Percentiles rank a stretch among this genome's conserved stretches.
Evolutionary conservation across 2,797 vertebrate species (phyloP).

Genomic region (Neomorphus geoffroyi): DNA sequence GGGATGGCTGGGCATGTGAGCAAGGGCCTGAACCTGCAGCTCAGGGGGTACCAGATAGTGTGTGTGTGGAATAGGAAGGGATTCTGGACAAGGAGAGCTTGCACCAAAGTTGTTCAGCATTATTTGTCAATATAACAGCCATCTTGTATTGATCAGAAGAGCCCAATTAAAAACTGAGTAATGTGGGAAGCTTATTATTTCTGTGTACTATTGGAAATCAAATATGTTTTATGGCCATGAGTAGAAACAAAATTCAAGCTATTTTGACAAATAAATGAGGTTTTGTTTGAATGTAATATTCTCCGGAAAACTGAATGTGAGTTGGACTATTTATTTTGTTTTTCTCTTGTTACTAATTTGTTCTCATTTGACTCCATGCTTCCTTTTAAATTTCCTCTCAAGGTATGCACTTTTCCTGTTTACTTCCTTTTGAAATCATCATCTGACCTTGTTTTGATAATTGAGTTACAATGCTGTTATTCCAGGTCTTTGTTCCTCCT

Average conservation of each 20-base stretch:
- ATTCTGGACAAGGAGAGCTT: not conserved
- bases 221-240: not conserved
- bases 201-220: not conserved
- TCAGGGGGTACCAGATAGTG: rapidly evolving
- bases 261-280: not conserved
- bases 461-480: not conserved
- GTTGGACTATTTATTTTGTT: conserved; percentile 32
- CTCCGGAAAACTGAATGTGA: conserved; percentile 36
- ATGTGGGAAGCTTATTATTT: not conserved
- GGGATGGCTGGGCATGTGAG: not conserved
- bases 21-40: not conserved
- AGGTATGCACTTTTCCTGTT: conserved; percentile 66
- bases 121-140: not conserved
- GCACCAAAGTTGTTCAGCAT: not conserved
- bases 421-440: conserved; percentile 49
- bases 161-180: not conserved
- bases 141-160: rapidly evolving
- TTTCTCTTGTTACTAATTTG: conserved; percentile 68
- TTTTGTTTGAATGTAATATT: not conserved
- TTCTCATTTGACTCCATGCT: conserved; percentile 69
- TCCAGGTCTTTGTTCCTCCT: conserved; percentile 27
- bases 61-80: not conserved
- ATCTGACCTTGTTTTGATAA: conserved; percentile 34
- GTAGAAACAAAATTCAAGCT: not conserved
- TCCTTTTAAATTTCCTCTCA: conserved; percentile 71